A percentile compares a stretch with the other conserved stretches of the same genome.
phyloP scores from a whole-genome alignment of 2,888 invertebrate species.

The Lumbricus terrestris region DNA sequence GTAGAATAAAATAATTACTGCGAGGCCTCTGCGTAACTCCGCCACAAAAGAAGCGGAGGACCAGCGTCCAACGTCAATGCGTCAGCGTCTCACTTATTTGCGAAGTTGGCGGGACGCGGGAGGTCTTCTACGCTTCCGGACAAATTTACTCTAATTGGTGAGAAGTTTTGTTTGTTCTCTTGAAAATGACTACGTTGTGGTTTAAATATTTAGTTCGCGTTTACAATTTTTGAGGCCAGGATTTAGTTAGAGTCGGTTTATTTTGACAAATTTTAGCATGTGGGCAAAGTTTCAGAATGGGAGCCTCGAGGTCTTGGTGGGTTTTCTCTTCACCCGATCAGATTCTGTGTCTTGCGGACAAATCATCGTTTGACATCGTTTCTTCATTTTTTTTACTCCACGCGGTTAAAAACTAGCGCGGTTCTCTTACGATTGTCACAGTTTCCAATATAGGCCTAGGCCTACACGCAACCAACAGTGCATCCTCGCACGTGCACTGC shows the following conservation, averaged over 20 bases:
- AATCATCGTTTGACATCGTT: too few species aligned
- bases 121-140: background rate
- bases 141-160: background rate
- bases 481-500: background rate
- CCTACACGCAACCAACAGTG: background rate
- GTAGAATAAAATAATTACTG: background rate
- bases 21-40: background rate
- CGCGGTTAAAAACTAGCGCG: background rate
- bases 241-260: background rate
- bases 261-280: background rate
- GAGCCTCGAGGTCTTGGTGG: background rate
- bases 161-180: background rate
- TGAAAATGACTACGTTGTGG: background rate
- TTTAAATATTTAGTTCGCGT: background rate
- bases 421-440: background rate
- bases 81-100: background rate
- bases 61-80: too few species aligned
- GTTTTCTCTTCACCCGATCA: background rate
- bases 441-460: too few species aligned
- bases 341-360: background rate
- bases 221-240: background rate
- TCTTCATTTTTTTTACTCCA: background rate
- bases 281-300: background rate
- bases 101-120: background rate
- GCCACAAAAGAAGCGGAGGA: background rate